Evolutionary conservation across 1,140 invertebrate genomes (phyloP), one percentile per base, ranked within the genome.

Genomic region (Heterodera carotae): DNA sequence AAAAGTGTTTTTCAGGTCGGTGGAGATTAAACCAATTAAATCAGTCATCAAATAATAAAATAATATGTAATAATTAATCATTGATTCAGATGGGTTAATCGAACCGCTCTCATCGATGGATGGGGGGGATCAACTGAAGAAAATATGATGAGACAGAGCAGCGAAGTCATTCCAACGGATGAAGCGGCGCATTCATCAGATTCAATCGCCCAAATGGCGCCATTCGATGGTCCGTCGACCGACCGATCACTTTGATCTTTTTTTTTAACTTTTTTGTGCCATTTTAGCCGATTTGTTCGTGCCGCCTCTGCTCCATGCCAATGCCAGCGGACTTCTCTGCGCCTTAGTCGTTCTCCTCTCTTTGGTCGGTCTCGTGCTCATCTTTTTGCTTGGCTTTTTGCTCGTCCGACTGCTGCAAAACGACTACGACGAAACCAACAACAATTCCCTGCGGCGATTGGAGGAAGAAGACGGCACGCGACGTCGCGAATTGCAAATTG

Each of bases 381-480:
- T 74, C 18, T 62, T 74, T 2, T 64, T 62, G 27, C 33, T 74
- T 34, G 7, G 48, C 59, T 62, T 31, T 33, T 62, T 74, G 7
- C 72, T 74, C 36, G 27, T 74, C 36, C 53, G 43, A n/a, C 33
- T 74, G 8, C 39, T 74, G 25, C 72, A 64, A 18, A 48, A 34
- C 25, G 59, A 48, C 18, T 27, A 72, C 31, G 48, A n/a, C 5
- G 59, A 39, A 25, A 18, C 62, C 22, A 27, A 53, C 29, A 25
- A 60, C 27, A 22, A 59, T 66, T 56, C 48, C 48, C 48, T 56
- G 48, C 48, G 48, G 48, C 48, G 48, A 43, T 12, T 10, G 15
- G 48, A 56, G 48, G 62, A 31, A 27, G 25, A 29, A 34, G 22
- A 6, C 62, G 2, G 8, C n/a, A 29, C 6, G 62, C 62, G 6